Conservation (phyloP, 2,797 vertebrate species). For the Leptoclinus maculatus region DNA sequence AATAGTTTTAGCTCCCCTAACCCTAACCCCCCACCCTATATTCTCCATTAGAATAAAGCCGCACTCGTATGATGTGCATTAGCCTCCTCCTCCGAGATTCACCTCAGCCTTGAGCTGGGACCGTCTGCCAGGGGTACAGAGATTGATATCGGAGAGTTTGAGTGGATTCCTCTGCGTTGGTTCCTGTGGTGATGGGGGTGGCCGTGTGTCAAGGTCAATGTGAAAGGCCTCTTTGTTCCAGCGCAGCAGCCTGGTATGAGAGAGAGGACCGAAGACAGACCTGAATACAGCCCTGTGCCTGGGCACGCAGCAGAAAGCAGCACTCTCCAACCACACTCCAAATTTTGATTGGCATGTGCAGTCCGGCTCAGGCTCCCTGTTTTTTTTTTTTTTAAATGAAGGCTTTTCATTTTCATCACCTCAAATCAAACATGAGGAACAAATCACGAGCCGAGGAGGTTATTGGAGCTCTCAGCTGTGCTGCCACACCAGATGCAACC, state of each 20-base stretch:
- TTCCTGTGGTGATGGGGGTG: slow-evolving; percentile 84
- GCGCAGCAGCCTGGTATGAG: slow-evolving; percentile 69
- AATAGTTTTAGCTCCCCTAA: neutral
- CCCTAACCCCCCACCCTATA: neutral
- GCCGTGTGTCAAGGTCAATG: slow-evolving; percentile 84
- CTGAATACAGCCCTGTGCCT: slow-evolving; percentile 76
- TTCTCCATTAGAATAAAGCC: slow-evolving; percentile 41
- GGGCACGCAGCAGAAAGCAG: slow-evolving; percentile 65
- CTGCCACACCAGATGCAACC: slow-evolving; percentile 21
- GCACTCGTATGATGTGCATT: slow-evolving; percentile 61
- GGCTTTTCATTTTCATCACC: slow-evolving; percentile 58
- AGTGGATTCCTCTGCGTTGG: slow-evolving; percentile 78
- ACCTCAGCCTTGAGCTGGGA: slow-evolving; percentile 50
- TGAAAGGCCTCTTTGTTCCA: slow-evolving; percentile 86
- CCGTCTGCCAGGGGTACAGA: slow-evolving; percentile 59
- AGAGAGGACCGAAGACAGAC: slow-evolving; percentile 67
- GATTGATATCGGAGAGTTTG: slow-evolving; percentile 79
- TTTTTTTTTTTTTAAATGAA: slow-evolving; percentile 57
- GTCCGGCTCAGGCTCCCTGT: slow-evolving; percentile 32
- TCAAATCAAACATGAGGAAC: slow-evolving; percentile 54
- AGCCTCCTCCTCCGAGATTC: slow-evolving; percentile 50
- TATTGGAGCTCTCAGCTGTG: slow-evolving; percentile 25
- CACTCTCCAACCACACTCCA: slow-evolving; percentile 59
- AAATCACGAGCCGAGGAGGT: neutral
- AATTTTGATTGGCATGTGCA: slow-evolving; percentile 70